Evolutionary conservation across 2,113 vertebrate genomes (phyloP), one percentile per base, ranked within the genome.

Genomic region (Pao palembangensis): DNA sequence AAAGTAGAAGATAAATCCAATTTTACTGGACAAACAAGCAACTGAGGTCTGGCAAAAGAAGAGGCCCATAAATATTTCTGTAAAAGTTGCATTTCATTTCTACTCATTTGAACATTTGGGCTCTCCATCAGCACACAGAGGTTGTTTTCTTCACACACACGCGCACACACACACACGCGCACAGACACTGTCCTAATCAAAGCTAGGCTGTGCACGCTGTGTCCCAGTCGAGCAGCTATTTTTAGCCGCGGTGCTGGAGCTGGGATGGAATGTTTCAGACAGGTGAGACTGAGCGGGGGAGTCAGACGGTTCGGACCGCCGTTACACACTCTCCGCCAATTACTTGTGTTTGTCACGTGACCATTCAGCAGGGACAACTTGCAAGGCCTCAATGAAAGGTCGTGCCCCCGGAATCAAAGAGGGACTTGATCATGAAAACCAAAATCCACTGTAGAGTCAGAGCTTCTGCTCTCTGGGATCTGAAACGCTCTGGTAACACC

Each of bases 211-310:
- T 80, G 83, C 79, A 85, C 85, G 85, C 83, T 79, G 81, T 82
- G 81, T 88, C 83, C 87, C 83, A 82, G 80, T 83, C 82, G 82
- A 82, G 63, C 57, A 51, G 80, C 80, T 86, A 87, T 87, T 88
- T 86, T 80, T 87, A 85, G 79, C 85, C 48, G 58, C 61, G n/a
- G 66, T 16, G 51, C 60, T 71, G 58, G 58, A 76, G 78, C 66
- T 59, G 72, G 78, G 76, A 85, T 78, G 75, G 69, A 84, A 64
- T 63, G 66, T 84, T 69, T 85, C 80, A 81, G 78, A 81, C 78
- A 80, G 85, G 78, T 75, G 76, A 64, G 55, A 66, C 74, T 76
- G 78, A 83, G 63, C 3, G 21, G 21, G 21, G 3, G 21, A 23
- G 34, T 38, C 34, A 4, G 34, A 83, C 60, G 74, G 57, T 77